phyloP scores from a whole-genome alignment of 2,113 vertebrate genomes.

The Numida meleagris region DNA sequence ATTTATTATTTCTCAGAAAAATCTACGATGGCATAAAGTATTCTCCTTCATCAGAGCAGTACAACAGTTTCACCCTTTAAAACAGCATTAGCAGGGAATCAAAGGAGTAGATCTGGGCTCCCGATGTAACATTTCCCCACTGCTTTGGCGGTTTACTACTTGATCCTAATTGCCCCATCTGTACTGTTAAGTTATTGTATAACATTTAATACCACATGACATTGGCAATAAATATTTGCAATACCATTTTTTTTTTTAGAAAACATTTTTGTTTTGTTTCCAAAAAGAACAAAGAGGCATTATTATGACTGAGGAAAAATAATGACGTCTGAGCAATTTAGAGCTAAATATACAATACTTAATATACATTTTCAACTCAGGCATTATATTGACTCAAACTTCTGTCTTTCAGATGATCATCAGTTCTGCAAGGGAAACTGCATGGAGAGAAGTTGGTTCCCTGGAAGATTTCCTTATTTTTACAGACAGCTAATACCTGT shows the following conservation, averaged over 20 bases:
- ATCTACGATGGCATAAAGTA: not conserved
- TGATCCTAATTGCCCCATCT: not conserved
- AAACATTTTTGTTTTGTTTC: not conserved
- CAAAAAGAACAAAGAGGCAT: not conserved
- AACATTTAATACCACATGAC: not conserved
- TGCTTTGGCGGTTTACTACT: not conserved
- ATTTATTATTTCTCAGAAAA: not conserved
- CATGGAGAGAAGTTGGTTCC: not conserved
- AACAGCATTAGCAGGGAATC: not conserved
- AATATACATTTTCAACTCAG: not conserved
- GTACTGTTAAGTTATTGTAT: not conserved
- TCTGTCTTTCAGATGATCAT: not conserved
- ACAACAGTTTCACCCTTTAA: not conserved
- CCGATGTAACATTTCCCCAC: not conserved
- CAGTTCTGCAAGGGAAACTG: not conserved
- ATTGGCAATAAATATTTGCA: too few relatives aligned
- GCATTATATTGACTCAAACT: not conserved
- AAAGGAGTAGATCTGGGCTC: not conserved
- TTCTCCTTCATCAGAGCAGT: not conserved
- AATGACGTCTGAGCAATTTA: not conserved
- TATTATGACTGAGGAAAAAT: not conserved
- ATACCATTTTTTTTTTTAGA: not conserved
- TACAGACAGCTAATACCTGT: not conserved
- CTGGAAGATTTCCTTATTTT: not conserved
- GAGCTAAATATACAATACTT: not conserved